Conservation (phyloP, 2,797 vertebrate species). For the Petrocephalus schoutedeni region DNA sequence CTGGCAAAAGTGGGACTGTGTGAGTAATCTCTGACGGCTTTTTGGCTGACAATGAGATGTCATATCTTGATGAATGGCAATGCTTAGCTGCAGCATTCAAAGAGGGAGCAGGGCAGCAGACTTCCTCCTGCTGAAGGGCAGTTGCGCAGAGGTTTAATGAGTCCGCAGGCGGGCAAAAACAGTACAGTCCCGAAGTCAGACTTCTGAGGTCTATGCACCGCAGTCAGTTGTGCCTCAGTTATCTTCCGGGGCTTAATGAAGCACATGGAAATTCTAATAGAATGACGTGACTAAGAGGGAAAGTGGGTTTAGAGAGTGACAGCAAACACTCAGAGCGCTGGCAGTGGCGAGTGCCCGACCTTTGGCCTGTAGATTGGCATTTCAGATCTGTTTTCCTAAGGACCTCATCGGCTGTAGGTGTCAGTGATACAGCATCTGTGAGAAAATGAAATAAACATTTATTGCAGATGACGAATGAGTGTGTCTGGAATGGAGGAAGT, state of each 20-base stretch:
- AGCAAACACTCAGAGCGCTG: not conserved
- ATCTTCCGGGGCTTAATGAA: not conserved
- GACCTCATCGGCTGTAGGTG: not conserved
- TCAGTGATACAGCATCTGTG: not conserved
- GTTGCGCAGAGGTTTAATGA: not conserved
- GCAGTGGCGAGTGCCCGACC: not conserved
- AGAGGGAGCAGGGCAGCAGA: not conserved
- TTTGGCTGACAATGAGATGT: conserved; percentile 17
- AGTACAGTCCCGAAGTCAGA: not conserved
- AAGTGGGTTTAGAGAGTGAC: not conserved
- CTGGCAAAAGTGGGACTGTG: not conserved
- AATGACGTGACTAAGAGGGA: not conserved
- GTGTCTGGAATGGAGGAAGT: not conserved
- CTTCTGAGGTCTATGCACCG: not conserved
- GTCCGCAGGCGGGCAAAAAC: not conserved
- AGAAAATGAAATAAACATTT: conserved; percentile 14
- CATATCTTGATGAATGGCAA: conserved; percentile 18
- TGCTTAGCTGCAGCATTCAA: not conserved
- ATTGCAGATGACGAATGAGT: not conserved
- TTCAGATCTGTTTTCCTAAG: not conserved
- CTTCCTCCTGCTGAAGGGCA: not conserved
- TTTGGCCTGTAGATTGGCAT: not conserved
- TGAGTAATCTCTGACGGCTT: conserved; percentile 22
- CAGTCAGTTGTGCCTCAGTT: not conserved
- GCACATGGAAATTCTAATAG: not conserved